Conservation (phyloP, 2,113 vertebrate species). For the Gobiocypris rarus region DNA sequence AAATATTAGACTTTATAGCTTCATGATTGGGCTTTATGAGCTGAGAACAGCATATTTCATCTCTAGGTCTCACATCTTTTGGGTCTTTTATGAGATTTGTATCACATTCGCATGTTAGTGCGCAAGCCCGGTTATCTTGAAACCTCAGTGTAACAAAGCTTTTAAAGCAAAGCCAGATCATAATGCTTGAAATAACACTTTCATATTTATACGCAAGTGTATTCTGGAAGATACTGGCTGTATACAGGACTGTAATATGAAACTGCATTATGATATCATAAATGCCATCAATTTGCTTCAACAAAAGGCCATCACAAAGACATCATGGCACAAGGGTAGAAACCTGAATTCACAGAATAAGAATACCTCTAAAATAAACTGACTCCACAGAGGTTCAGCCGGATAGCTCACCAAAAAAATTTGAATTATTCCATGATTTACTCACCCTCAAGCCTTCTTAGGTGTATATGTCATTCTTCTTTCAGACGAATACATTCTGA, state of each 20-base stretch:
- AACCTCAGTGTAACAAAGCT: background rate
- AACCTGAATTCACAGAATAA: background rate
- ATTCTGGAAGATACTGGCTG: background rate
- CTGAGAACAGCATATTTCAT: constrained; percentile 18
- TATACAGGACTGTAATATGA: background rate
- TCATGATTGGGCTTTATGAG: constrained; percentile 28
- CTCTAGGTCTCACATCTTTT: constrained; percentile 11
- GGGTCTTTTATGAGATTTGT: constrained; percentile 23
- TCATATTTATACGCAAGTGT: background rate
- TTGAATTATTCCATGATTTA: no score
- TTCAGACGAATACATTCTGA: no score
- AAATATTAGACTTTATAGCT: constrained; percentile 33
- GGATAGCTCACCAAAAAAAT: no score
- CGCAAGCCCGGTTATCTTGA: background rate
- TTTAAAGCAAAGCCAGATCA: constrained; percentile 19
- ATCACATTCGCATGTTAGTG: background rate
- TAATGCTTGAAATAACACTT: background rate
- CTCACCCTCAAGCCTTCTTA: no score
- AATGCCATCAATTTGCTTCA: constrained; percentile 19
- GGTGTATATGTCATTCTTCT: no score
- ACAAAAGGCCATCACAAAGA: background rate
- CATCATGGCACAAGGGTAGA: background rate
- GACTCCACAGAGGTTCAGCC: background rate
- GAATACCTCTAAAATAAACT: background rate
- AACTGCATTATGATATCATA: background rate